These are phyloP conservation scores for Sciurus vulgaris DNA, from an alignment of 2,797 vertebrate species.

Conservation along the genomic window DNA sequence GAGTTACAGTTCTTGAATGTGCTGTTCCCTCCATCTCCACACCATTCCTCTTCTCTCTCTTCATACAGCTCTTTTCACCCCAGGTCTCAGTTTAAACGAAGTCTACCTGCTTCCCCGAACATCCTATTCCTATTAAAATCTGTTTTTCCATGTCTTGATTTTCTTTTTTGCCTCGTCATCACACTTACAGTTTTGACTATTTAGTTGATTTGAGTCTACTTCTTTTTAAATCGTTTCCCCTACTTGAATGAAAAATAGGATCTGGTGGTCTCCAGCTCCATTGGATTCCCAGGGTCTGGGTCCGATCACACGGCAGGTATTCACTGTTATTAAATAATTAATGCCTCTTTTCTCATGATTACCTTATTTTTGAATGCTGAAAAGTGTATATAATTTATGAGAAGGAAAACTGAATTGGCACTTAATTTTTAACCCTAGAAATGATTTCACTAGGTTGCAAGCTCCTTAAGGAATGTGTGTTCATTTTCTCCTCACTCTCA, in stretches of 20 bases:
- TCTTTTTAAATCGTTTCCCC: background rate
- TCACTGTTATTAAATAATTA: background rate
- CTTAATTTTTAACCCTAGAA: background rate
- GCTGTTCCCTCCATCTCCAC: background rate
- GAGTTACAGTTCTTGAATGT: background rate
- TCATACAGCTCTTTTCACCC: background rate
- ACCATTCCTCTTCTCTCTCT: background rate
- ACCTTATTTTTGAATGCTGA: background rate
- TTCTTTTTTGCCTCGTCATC: background rate
- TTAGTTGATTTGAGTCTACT: conserved; percentile 4
- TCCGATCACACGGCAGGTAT: background rate
- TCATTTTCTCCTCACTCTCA: background rate
- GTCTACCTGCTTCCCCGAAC: background rate
- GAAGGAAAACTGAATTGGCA: background rate
- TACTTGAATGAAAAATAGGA: background rate
- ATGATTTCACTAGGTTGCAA: conserved; percentile 5
- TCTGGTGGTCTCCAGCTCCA: background rate
- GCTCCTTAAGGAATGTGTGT: background rate
- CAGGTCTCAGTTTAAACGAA: background rate
- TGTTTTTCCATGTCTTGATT: background rate
- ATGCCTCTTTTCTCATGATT: background rate
- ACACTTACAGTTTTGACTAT: background rate
- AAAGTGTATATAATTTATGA: background rate
- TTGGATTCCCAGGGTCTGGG: background rate
- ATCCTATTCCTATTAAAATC: background rate